phyloP scores from a whole-genome alignment of 1,140 invertebrate species.

The Trichonephila inaurata region DNA sequence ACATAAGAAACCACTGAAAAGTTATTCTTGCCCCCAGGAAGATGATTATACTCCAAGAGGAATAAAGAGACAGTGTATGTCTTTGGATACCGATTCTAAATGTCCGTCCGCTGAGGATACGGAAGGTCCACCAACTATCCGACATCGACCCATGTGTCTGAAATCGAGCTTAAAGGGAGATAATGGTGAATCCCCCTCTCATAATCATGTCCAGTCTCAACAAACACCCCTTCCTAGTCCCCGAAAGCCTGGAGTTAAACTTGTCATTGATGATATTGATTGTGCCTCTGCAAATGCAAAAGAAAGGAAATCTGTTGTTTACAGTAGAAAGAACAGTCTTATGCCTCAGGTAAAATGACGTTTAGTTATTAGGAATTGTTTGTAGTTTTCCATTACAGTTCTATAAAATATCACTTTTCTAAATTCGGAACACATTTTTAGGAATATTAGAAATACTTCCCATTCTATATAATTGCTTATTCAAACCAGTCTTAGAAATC shows the following conservation, averaged over 20 bases:
- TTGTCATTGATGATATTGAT: conserved; percentile 65
- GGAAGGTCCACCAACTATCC: not conserved
- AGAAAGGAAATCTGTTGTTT: conserved; percentile 63
- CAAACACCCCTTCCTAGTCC: conserved; percentile 59
- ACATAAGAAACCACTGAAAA: conserved; percentile 57
- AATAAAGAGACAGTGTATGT: conserved; percentile 65
- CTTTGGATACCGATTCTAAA: conserved; percentile 54
- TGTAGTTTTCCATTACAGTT: no score
- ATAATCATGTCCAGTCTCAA: conserved; percentile 47
- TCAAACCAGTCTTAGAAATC: no score
- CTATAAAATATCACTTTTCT: no score
- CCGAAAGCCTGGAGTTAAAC: conserved; percentile 61
- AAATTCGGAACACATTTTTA: no score
- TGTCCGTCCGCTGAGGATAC: conserved; percentile 34
- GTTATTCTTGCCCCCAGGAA: conserved; percentile 72
- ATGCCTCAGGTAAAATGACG: conserved; percentile 70
- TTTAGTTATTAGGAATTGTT: not conserved
- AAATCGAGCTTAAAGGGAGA: conserved; percentile 74
- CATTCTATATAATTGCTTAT: no score
- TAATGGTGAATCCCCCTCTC: conserved; percentile 9
- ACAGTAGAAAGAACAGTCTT: conserved; percentile 73
- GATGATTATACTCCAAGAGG: not conserved
- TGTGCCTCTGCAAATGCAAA: not conserved
- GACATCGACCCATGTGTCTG: conserved; percentile 62
- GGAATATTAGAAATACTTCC: no score